Conservation (phyloP, 2,113 vertebrate genomes). For the Gavia stellata region DNA sequence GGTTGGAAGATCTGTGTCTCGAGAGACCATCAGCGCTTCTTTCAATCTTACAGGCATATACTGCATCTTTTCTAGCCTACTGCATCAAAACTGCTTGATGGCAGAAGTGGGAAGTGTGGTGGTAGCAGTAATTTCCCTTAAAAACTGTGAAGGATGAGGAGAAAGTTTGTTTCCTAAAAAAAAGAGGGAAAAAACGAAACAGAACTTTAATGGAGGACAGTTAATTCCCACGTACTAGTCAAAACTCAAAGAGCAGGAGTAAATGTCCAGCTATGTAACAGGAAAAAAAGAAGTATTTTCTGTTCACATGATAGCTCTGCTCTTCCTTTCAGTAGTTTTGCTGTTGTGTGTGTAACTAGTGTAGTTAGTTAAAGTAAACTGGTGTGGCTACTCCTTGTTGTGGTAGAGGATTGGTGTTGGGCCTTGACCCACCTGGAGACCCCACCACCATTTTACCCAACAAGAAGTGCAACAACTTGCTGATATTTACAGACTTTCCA, state of each 20-base stretch:
- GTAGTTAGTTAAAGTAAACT: too few species aligned
- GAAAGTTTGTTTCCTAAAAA: not conserved
- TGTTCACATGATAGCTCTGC: not conserved
- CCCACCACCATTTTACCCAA: not conserved
- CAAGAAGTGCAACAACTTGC: not conserved
- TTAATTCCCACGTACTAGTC: not conserved
- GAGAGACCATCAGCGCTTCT: not conserved
- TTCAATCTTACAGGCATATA: not conserved
- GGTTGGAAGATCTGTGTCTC: not conserved
- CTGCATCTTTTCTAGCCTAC: not conserved
- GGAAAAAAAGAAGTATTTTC: not conserved
- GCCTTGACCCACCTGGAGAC: not conserved
- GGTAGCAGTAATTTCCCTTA: not conserved
- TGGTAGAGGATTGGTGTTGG: not conserved
- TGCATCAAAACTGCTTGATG: not conserved
- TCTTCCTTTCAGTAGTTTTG: not conserved
- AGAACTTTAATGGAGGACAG: not conserved
- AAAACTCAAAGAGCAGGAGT: not conserved
- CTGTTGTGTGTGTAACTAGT: too few species aligned
- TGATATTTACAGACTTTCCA: not conserved
- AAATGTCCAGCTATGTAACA: not conserved
- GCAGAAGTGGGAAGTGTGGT: not conserved
- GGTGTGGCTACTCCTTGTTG: accelerated
- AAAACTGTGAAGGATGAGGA: not conserved
- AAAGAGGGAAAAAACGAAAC: not conserved